Base-by-base conservation (phyloP, 2,797 vertebrate genomes). In the Florisuga fusca region DNA sequence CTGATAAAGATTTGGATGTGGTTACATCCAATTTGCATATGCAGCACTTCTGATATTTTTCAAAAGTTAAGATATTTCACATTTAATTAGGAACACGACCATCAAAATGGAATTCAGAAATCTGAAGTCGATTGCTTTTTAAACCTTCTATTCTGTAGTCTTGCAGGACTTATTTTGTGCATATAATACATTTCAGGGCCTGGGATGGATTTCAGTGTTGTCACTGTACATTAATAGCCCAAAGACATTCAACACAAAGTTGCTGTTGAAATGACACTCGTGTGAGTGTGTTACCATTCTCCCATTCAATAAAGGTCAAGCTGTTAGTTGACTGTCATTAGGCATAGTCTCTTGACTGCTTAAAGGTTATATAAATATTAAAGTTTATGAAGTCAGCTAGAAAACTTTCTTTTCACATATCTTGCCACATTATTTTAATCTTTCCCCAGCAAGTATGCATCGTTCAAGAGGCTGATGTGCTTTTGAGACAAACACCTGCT, bases 321-420 rank as follows among this genome's bases (percentile, higher is more conserved):
- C 94, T 91, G 86, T 94, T 96, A 87, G 94, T 46, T 91, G 92
- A 83, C 81, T 96, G 72, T 84, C 94, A 96, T 96, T 97, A 97
- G 73, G 57, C 85, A 78, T 31, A 89, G 76, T 82, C 29, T 94
- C 92, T 58, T 87, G 69, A 90, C 93, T 83, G 63, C 74, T 96
- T 95, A 97, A 97, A 97, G 84, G 73, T 95, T 97, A 97, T 96
- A 96, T 97, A 96, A 93, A 97, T 96, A 96, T 63, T 91, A 86
- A 96, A 89, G 90, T 96, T 93, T 86, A 90, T 90, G 41, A 94
- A 96, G 84, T 91, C 79, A 74, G 45, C 62, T 71, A 72, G 73
- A 58, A 92, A 93, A 90, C 43, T 94, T 95, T 57, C 50, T 82
- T 84, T 90, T 87, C 20, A 88, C 86, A 64, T 77, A 67, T 36